A percentile compares a stretch with the other conserved stretches of the same genome.
phyloP scores from a whole-genome alignment of 2,113 vertebrate species.

The Acrocephalus arundinaceus region DNA sequence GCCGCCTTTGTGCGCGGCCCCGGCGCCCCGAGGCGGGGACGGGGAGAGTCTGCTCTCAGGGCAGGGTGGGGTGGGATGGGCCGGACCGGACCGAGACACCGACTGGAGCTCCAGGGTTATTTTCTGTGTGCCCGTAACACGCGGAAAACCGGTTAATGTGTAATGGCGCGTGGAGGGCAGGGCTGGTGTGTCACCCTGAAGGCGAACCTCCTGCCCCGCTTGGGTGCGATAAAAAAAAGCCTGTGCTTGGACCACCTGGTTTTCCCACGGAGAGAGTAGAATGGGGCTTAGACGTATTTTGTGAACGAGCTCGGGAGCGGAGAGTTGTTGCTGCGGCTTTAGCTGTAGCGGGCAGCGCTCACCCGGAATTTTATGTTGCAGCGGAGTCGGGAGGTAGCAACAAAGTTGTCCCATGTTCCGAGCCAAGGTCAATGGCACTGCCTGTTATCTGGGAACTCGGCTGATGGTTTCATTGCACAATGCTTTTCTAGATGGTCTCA shows the following conservation, averaged over 20 bases:
- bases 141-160: not conserved
- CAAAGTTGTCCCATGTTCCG: not conserved
- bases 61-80: not conserved
- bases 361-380: not conserved
- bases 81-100: rapidly evolving
- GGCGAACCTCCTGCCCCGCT: no score
- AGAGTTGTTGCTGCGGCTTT: not conserved
- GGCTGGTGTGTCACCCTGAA: not conserved
- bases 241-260: not conserved
- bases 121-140: not conserved
- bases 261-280: not conserved
- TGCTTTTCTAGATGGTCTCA: rapidly evolving
- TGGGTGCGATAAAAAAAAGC: rapidly evolving
- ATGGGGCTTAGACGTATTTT: not conserved
- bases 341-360: not conserved
- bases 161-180: not conserved
- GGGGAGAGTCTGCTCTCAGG: not conserved
- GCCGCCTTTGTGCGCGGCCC: slow-evolving; percentile 4
- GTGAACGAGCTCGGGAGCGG: not conserved
- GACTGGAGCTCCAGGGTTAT: rapidly evolving
- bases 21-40: not conserved
- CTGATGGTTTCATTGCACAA: not conserved
- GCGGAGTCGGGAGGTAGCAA: not conserved
- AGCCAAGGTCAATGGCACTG: slow-evolving; percentile 38
- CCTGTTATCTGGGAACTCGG: not conserved